Conservation (phyloP, 2,113 vertebrate species). For the Ochotona princeps region DNA sequence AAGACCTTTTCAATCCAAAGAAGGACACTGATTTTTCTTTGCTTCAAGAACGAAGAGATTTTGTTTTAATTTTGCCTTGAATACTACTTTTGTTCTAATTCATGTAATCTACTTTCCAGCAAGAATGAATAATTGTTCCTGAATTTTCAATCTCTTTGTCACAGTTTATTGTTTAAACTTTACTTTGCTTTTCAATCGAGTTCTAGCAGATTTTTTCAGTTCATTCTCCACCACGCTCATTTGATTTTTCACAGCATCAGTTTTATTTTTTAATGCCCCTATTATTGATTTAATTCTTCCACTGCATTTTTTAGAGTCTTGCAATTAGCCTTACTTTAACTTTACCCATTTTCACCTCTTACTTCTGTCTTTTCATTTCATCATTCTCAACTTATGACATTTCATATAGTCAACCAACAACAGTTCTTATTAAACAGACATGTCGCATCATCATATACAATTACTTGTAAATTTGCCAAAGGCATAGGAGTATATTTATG, state of each 20-base stretch:
- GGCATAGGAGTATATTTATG: neutral
- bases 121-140: neutral
- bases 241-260: neutral
- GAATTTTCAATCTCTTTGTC: neutral
- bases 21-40: neutral
- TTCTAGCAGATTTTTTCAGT: neutral
- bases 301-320: neutral
- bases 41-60: neutral
- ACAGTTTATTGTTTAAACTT: neutral
- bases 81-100: neutral
- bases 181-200: neutral
- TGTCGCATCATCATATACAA: neutral
- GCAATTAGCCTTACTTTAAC: neutral
- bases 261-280: neutral
- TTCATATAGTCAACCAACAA: constrained; percentile 42
- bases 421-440: neutral
- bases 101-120: neutral
- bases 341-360: neutral
- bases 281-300: neutral
- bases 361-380: neutral
- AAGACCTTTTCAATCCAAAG: neutral
- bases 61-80: neutral
- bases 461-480: neutral
- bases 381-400: neutral
- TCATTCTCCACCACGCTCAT: neutral